Conservation (phyloP, 2,888 invertebrate genomes). For the Leptothorax acervorum region DNA sequence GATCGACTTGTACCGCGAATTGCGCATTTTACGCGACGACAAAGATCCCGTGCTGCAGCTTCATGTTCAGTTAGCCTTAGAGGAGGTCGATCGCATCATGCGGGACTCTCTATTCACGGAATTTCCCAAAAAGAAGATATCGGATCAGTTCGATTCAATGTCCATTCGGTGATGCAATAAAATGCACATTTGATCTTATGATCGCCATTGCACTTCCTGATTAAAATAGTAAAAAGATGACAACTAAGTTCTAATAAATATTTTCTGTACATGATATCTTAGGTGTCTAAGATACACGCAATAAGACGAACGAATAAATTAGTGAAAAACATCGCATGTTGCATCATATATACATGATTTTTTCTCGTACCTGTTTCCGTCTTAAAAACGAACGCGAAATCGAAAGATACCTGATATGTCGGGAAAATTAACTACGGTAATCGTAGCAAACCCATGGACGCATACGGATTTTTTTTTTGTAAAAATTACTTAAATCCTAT, state of each 20-base stretch:
- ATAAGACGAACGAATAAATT: neutral
- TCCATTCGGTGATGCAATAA: neutral
- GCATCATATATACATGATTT: neutral
- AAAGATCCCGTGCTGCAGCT: slow-evolving; percentile 90
- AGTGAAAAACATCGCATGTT: neutral
- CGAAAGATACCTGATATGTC: neutral
- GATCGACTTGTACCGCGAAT: slow-evolving; percentile 89
- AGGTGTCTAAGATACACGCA: neutral
- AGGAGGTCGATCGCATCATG: slow-evolving; percentile 91
- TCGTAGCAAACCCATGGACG: neutral
- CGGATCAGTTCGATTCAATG: slow-evolving; percentile 53
- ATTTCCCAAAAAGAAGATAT: slow-evolving; percentile 87
- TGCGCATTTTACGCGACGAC: slow-evolving; percentile 88
- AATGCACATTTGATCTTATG: neutral
- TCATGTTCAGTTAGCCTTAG: slow-evolving; percentile 92
- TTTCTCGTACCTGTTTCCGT: neutral
- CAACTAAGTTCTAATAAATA: slow-evolving; percentile 10
- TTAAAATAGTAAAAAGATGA: neutral
- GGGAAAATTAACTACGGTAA: neutral
- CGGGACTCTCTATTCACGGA: slow-evolving; percentile 88
- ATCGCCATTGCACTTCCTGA: neutral
- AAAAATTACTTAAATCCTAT: neutral
- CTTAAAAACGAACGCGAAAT: neutral
- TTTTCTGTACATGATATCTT: neutral
- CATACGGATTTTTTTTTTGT: neutral